A percentile compares a stretch with the other conserved stretches of the same genome.
Evolutionary conservation across 2,888 invertebrate species (phyloP).

Genomic region (Cremastobaeus sp.): DNA sequence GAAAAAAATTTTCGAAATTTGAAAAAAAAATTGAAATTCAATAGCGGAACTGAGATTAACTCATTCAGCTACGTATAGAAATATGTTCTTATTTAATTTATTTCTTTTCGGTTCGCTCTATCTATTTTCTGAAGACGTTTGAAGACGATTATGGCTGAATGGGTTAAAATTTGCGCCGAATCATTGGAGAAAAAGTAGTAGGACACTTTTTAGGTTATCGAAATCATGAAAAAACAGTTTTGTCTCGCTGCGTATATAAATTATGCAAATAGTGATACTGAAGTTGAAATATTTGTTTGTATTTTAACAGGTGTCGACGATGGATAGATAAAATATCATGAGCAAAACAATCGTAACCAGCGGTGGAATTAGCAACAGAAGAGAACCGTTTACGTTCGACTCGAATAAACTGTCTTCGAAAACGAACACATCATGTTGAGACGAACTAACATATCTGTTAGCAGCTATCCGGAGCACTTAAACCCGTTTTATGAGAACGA

Average conservation of each 20-base stretch:
- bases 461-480: conserved; percentile 87
- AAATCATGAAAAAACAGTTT: background rate
- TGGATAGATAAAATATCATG: conserved; percentile 31
- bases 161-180: too few relatives aligned
- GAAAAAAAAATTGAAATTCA: too few relatives aligned
- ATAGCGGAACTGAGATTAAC: too few relatives aligned
- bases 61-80: too few relatives aligned
- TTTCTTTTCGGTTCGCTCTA: too few relatives aligned
- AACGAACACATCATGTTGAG: conserved; percentile 74
- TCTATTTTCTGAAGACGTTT: too few relatives aligned
- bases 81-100: too few relatives aligned
- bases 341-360: conserved; percentile 26
- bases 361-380: conserved; percentile 7
- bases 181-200: too few relatives aligned
- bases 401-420: conserved; percentile 45
- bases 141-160: too few relatives aligned
- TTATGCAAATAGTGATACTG: background rate
- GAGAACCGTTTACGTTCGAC: conserved; percentile 10
- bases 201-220: too few relatives aligned
- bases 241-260: background rate
- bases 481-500: conserved; percentile 86
- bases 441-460: conserved; percentile 80
- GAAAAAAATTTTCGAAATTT: too few relatives aligned
- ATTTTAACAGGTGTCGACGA: conserved; percentile 8
- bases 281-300: conserved; percentile 2